These are phyloP conservation scores for Nebria salina DNA, from an alignment of 2,888 invertebrate genomes.

Conservation along the genomic window DNA sequence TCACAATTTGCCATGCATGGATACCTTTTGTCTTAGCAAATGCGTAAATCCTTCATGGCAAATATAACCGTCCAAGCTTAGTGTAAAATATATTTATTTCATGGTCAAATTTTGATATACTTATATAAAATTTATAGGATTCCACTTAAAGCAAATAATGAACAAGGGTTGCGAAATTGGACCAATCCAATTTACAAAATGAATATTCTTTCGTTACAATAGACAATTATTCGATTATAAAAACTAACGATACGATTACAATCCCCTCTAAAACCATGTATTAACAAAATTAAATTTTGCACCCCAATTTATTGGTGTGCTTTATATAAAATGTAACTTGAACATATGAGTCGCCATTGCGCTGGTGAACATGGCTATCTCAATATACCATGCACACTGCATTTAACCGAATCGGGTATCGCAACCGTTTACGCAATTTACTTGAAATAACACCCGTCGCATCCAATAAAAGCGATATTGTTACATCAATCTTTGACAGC, in stretches of 20 bases:
- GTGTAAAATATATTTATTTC: too few species aligned
- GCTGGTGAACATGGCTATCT: slow-evolving; percentile 7
- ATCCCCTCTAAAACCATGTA: slow-evolving; percentile 22
- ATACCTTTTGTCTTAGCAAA: background rate
- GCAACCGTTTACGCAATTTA: slow-evolving; percentile 40
- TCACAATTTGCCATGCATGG: background rate
- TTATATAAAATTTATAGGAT: too few species aligned
- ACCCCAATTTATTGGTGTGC: slow-evolving; percentile 43
- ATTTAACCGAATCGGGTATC: slow-evolving; percentile 40
- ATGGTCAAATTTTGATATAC: too few species aligned
- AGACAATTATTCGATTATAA: slow-evolving; percentile 10
- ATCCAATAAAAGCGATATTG: slow-evolving; percentile 43
- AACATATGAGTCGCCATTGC: slow-evolving; percentile 27
- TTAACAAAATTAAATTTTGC: slow-evolving; percentile 44
- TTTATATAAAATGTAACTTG: slow-evolving; percentile 44
- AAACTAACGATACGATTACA: slow-evolving; percentile 8
- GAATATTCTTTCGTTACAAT: slow-evolving; percentile 10
- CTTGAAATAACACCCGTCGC: slow-evolving; percentile 30
- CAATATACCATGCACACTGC: slow-evolving; percentile 41
- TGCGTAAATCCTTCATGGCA: background rate
- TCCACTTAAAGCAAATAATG: background rate
- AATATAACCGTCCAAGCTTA: too few species aligned
- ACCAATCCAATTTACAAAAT: slow-evolving; percentile 7
- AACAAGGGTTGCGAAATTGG: background rate
- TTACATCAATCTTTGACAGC: slow-evolving; percentile 41